A percentile compares a stretch with the other conserved stretches of the same genome.
Evolutionary conservation across 92 coral and sea anemone species (phyloP).

Genomic region (Siderastrea siderea): DNA sequence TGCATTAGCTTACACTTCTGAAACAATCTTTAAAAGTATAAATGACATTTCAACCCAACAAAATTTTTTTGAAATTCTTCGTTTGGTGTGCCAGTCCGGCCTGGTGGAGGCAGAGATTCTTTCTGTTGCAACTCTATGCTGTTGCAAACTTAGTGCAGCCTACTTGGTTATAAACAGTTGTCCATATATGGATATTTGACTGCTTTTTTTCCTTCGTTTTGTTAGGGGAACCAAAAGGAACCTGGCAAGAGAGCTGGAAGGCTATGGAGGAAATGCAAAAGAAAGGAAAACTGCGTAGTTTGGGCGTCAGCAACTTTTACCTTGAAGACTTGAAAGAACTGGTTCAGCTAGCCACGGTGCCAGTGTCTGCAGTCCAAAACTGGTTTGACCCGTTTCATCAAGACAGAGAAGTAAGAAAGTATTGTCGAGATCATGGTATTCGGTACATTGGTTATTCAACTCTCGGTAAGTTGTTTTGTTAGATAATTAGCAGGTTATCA

Average conservation of each 20-base stretch:
- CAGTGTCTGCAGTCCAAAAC: conserved; percentile 92
- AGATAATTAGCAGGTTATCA: no score
- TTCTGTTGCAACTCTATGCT: no score
- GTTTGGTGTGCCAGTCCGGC: no score
- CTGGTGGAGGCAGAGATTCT: no score
- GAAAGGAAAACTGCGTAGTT: conserved; percentile 92
- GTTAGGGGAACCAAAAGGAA: conserved; percentile 90
- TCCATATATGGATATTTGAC: no score
- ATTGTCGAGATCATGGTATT: conserved; percentile 82
- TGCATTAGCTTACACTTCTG: no score
- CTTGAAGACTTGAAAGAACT: conserved; percentile 80
- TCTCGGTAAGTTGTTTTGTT: conserved; percentile 72
- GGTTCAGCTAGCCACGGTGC: conserved; percentile 82
- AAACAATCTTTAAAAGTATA: no score
- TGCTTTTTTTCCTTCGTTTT: background rate
- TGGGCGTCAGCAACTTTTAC: conserved; percentile 96
- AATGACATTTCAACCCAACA: no score
- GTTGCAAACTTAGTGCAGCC: no score
- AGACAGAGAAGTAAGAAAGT: conserved; percentile 73
- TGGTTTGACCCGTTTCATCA: conserved; percentile 99
- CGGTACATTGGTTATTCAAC: conserved; percentile 96
- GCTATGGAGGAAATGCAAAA: conserved; percentile 96
- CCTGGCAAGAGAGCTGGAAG: conserved; percentile 98
- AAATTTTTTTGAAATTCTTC: no score
- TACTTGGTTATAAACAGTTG: no score